Percentiles rank a stretch among this genome's conserved stretches.
Evolutionary conservation across 2,797 vertebrate genomes (phyloP).

Genomic region (Gorsachius magnificus): DNA sequence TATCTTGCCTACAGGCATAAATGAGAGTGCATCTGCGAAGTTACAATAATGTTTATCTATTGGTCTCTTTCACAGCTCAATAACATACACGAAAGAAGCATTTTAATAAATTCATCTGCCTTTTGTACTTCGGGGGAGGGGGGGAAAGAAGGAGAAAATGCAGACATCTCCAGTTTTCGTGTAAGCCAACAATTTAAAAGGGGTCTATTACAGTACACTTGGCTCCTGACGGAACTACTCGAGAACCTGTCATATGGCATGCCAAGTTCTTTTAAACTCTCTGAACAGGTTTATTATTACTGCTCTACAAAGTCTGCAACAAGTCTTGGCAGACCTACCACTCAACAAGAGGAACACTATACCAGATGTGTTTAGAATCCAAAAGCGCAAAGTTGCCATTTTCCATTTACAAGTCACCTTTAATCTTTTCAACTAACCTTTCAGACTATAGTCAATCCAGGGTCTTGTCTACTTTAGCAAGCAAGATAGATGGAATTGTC

Average conservation of each 20-base stretch:
- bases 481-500: not conserved
- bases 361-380: conserved; percentile 57
- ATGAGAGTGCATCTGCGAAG: conserved; percentile 9
- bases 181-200: conserved; percentile 56
- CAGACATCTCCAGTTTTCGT: conserved; percentile 22
- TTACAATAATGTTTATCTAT: conserved; percentile 36
- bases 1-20: conserved; percentile 19
- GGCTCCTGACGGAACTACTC: conserved; percentile 49
- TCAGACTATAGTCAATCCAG: not conserved
- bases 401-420: conserved; percentile 56
- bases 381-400: conserved; percentile 33
- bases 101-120: conserved; percentile 49
- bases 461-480: not conserved
- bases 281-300: conserved; percentile 65
- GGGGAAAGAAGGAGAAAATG: not conserved
- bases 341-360: conserved; percentile 42
- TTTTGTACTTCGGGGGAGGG: not conserved
- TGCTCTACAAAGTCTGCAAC: conserved; percentile 42
- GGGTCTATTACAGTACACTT: conserved; percentile 61
- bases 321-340: conserved; percentile 57
- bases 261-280: conserved; percentile 56
- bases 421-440: conserved; percentile 46
- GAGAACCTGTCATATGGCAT: conserved; percentile 48
- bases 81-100: not conserved
- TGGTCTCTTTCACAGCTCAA: conserved; percentile 13